A percentile compares a stretch with the other conserved stretches of the same genome.
phyloP scores from a whole-genome alignment of 2,888 invertebrate species.

The Elmis aenea region DNA sequence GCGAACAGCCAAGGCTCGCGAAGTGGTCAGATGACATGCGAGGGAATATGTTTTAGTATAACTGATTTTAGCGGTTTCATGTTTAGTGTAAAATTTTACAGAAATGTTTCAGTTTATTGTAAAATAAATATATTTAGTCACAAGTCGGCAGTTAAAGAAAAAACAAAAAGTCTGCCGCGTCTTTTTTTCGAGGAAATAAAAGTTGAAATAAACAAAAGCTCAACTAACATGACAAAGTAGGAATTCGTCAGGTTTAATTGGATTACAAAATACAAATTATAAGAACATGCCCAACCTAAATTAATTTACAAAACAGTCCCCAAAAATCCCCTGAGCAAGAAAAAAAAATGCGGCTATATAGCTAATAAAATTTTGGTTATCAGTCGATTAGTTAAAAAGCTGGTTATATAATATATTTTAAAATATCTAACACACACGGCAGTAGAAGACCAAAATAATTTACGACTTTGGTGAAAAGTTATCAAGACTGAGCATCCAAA shows the following conservation, averaged over 20 bases:
- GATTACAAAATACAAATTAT: too few relatives aligned
- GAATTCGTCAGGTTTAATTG: too few relatives aligned
- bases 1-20: slow-evolving; percentile 16
- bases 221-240: too few relatives aligned
- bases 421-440: slow-evolving; percentile 45
- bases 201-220: too few relatives aligned
- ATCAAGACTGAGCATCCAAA: slow-evolving; percentile 16
- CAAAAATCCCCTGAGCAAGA: too few relatives aligned
- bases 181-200: too few relatives aligned
- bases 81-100: slow-evolving; percentile 42
- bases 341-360: too few relatives aligned
- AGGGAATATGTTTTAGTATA: slow-evolving; percentile 36
- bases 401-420: slow-evolving; percentile 34
- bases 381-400: slow-evolving; percentile 31
- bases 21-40: slow-evolving; percentile 30
- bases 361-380: slow-evolving; percentile 18
- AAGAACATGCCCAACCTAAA: too few relatives aligned
- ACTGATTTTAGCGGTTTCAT: slow-evolving; percentile 37
- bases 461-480: slow-evolving; percentile 21
- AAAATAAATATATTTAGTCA: slow-evolving; percentile 31
- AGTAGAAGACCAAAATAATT: slow-evolving; percentile 32
- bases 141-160: slow-evolving; percentile 16
- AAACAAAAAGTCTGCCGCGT: too few relatives aligned
- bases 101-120: slow-evolving; percentile 40
- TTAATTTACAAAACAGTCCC: too few relatives aligned